A percentile compares a stretch with the other conserved stretches of the same genome.
These are phyloP conservation scores for Odontothrips loti DNA, from an alignment of 2,888 invertebrate species.

Conservation along the genomic window DNA sequence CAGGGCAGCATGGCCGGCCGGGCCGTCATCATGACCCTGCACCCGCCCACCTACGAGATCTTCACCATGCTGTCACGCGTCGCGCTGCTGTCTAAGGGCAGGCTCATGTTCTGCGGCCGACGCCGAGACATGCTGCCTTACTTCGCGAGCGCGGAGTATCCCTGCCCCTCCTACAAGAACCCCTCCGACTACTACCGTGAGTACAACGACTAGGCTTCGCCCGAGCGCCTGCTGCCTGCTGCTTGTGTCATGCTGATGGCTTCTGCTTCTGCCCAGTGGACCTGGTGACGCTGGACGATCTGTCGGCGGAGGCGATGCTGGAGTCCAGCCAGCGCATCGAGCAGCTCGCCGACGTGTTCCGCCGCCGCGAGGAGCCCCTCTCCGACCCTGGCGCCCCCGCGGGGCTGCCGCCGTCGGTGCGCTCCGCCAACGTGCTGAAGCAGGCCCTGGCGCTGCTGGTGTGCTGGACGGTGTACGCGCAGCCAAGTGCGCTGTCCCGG, in stretches of 20 bases:
- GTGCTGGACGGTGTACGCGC: slow-evolving; percentile 67
- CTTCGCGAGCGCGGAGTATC: slow-evolving; percentile 86
- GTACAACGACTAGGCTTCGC: slow-evolving; percentile 47
- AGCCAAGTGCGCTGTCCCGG: slow-evolving; percentile 75
- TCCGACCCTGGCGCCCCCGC: slow-evolving; percentile 75
- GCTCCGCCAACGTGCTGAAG: slow-evolving; percentile 60
- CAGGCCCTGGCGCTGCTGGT: slow-evolving; percentile 67
- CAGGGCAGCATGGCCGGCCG: slow-evolving; percentile 52
- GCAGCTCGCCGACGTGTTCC: slow-evolving; percentile 77
- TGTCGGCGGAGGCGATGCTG: slow-evolving; percentile 89
- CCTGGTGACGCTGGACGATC: slow-evolving; percentile 85
- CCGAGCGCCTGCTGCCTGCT: too few relatives aligned
- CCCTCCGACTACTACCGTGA: slow-evolving; percentile 93
- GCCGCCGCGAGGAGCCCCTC: slow-evolving; percentile 60
- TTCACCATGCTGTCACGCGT: slow-evolving; percentile 88
- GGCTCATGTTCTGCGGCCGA: slow-evolving; percentile 86
- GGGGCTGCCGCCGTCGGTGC: slow-evolving; percentile 62
- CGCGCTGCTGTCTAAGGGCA: slow-evolving; percentile 80
- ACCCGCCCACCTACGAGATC: slow-evolving; percentile 93
- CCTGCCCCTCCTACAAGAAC: slow-evolving; percentile 93
- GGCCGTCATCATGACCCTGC: slow-evolving; percentile 84
- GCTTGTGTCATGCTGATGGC: too few relatives aligned
- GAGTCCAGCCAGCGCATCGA: slow-evolving; percentile 93
- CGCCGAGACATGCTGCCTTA: slow-evolving; percentile 88
- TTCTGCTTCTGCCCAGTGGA: slow-evolving; percentile 61